Evolutionary conservation across 1,140 invertebrate species (phyloP), one percentile per base, ranked within the genome.

Genomic region (Halotydeus destructor): DNA sequence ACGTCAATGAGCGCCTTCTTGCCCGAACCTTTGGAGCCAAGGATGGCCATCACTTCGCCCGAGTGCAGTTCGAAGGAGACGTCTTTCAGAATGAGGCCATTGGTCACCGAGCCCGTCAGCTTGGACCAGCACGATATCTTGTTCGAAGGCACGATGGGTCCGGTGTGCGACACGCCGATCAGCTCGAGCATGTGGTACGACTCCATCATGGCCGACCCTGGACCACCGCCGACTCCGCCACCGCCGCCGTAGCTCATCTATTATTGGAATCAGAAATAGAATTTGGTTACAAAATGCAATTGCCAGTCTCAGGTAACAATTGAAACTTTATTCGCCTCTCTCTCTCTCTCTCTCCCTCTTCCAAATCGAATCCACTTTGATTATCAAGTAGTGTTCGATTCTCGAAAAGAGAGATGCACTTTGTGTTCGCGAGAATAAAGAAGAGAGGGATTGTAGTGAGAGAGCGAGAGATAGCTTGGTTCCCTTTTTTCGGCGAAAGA

Each of bases 1-100:
- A 89, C 82, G 56, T 89, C 84, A 3, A 91, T 60, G 2, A 91
- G 64, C 1, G 84, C 82, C 40, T 79, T 66, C 57, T 91, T 91
- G 0, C 85, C 84, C 49, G 33, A 41, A 71, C 82, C 83, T 68
- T 89, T 91, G 0, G 82, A 88, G 5, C 85, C 85, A 5, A 91
- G 62, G 45, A 91, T 74, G 16, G 84, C 84, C 51, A 86, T 72
- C 28, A 91, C 79, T 62, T 89, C 84, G 11, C 82, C 82, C 32
- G 80, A 78, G 54, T 83, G 76, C 0, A 88, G 80, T 44, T 78
- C 74, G 35, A 88, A 69, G 11, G 80, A 84, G 3, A 89, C 78
- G 67, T 88, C 82, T 62, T 86, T 41, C 1, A 91, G 64, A 31
- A 91, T 82, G 9, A 82, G 65, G 14, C 77, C 79, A 5, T 76